phyloP scores from a whole-genome alignment of 1,140 invertebrate genomes.

The Zaprionus lachaisei region DNA sequence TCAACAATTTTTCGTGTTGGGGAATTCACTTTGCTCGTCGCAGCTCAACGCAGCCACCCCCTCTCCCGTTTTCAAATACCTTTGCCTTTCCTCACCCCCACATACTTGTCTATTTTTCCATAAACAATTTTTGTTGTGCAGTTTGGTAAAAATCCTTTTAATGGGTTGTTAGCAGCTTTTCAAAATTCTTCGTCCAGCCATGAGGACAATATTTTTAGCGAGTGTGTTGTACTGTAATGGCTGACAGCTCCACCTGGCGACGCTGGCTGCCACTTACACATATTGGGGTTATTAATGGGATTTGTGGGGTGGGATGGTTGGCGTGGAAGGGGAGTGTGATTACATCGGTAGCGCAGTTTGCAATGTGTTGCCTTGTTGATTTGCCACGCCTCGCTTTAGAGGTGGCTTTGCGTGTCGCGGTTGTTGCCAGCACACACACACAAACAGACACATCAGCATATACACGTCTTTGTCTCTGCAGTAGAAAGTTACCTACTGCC shows the following conservation, averaged over 20 bases:
- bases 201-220: constrained; percentile 61
- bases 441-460: constrained; percentile 9
- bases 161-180: constrained; percentile 62
- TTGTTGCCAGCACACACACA: constrained; percentile 51
- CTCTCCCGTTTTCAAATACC: not conserved
- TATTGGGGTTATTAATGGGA: constrained; percentile 77
- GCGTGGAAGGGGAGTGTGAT: not conserved
- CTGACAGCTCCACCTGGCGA: constrained; percentile 40
- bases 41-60: not conserved
- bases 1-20: not conserved
- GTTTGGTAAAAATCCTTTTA: constrained; percentile 57
- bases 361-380: constrained; percentile 57
- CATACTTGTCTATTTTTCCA: constrained; percentile 42
- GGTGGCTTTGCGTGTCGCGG: constrained; percentile 57
- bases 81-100: not conserved
- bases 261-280: constrained; percentile 63
- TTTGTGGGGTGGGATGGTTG: constrained; percentile 2
- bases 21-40: not conserved
- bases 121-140: constrained; percentile 34
- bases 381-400: constrained; percentile 8
- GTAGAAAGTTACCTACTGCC: constrained; percentile 30
- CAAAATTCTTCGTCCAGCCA: constrained; percentile 62
- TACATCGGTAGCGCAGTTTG: constrained; percentile 22
- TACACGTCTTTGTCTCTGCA: constrained; percentile 57
- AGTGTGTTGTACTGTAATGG: constrained; percentile 22